These are phyloP conservation scores for Poecile atricapillus DNA, from an alignment of 2,113 vertebrate species.

Conservation along the genomic window DNA sequence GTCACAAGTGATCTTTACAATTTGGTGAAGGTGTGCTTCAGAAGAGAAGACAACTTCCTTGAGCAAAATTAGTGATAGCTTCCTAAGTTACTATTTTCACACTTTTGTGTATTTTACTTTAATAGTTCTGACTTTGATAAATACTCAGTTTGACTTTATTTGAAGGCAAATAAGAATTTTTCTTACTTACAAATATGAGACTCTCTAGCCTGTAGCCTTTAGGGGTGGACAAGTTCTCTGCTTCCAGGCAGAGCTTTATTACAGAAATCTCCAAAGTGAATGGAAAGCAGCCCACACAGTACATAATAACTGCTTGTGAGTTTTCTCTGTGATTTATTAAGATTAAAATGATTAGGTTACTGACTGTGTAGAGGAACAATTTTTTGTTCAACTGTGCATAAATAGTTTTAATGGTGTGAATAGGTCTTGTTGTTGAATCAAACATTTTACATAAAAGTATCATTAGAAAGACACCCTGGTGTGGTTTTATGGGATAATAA, in stretches of 20 bases:
- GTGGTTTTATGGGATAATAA: constrained; percentile 2
- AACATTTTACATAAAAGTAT: constrained; percentile 40
- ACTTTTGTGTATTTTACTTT: neutral
- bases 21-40: neutral
- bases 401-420: constrained; percentile 7
- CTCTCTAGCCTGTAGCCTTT: neutral
- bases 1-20: neutral
- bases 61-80: neutral
- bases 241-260: neutral
- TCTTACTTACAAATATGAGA: neutral
- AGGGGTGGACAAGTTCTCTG: neutral
- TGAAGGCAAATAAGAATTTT: neutral
- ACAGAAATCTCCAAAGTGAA: constrained; percentile 30
- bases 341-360: constrained; percentile 22
- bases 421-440: constrained; percentile 19
- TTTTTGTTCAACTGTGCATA: constrained; percentile 11
- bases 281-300: neutral
- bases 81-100: neutral
- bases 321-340: constrained; percentile 14
- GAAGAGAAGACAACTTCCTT: neutral
- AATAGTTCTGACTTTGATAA: neutral
- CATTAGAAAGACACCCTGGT: constrained; percentile 14
- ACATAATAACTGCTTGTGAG: neutral
- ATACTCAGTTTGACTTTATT: neutral
- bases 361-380: neutral